Percentiles rank a stretch among this genome's conserved stretches.
phyloP scores from a whole-genome alignment of 92 coral and sea anemone genomes.

The Blastomussa wellsi region DNA sequence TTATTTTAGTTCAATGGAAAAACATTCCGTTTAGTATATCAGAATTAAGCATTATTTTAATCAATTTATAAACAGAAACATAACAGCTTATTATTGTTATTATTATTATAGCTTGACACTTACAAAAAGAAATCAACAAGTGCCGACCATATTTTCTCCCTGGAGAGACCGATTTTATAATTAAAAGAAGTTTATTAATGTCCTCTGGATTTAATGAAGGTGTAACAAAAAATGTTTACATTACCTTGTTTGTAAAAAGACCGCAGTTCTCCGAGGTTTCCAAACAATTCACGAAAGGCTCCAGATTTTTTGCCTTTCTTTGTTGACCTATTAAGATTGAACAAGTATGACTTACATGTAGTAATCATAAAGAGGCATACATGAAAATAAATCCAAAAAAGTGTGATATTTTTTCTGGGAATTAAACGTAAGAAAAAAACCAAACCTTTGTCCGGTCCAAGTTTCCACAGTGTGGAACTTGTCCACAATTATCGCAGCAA shows the following conservation, averaged over 20 bases:
- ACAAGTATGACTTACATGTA: no score
- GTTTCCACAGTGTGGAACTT: no score
- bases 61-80: not conserved
- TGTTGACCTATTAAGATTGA: not conserved
- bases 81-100: no score
- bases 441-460: no score
- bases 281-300: no score
- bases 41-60: not conserved
- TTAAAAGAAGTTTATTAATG: not conserved
- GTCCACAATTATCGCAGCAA: no score
- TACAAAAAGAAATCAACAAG: not conserved
- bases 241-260: conserved; percentile 18
- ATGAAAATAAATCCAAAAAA: no score
- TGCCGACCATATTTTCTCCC: not conserved
- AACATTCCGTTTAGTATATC: not conserved
- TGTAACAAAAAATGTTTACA: not conserved
- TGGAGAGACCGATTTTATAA: not conserved
- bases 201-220: not conserved
- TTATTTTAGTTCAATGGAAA: not conserved
- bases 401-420: no score
- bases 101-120: not conserved
- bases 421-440: not conserved
- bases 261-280: no score
- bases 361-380: no score
- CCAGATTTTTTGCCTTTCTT: conserved; percentile 4